A percentile compares a stretch with the other conserved stretches of the same genome.
Conservation (phyloP, 2,888 invertebrate genomes). For the Psylliodes chrysocephalus region DNA sequence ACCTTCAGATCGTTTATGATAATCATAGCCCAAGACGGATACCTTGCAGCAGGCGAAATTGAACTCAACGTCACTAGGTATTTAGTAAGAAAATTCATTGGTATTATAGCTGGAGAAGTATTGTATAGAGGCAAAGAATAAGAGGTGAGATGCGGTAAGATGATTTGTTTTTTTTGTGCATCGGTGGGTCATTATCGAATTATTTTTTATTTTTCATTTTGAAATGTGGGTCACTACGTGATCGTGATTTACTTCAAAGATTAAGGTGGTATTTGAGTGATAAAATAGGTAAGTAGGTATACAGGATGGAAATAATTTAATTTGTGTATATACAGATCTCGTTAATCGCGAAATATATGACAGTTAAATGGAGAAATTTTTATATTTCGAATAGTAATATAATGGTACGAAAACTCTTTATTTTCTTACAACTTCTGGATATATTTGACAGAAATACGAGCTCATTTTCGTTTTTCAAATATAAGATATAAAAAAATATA, state of each 20-base stretch:
- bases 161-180: slow-evolving; percentile 29
- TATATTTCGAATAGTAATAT: no score
- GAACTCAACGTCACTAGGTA: neutral
- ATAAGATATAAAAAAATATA: no score
- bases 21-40: slow-evolving; percentile 18
- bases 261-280: slow-evolving; percentile 9
- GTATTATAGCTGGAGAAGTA: neutral
- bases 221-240: slow-evolving; percentile 33
- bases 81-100: neutral
- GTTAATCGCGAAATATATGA: no score
- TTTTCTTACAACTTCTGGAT: no score
- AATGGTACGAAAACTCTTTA: no score
- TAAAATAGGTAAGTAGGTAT: no score
- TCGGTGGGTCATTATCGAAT: slow-evolving; percentile 30
- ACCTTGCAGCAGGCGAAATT: neutral
- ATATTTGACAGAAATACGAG: no score
- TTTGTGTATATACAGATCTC: no score
- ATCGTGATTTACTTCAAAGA: slow-evolving; percentile 21
- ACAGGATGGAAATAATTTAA: no score
- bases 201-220: slow-evolving; percentile 23
- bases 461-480: no score
- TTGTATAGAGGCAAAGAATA: no score
- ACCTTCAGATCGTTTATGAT: slow-evolving; percentile 26
- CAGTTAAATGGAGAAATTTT: no score
- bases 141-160: slow-evolving; percentile 10